These are phyloP conservation scores for Pristionchus entomophagus DNA, from an alignment of 2,888 invertebrate genomes.

Conservation along the genomic window DNA sequence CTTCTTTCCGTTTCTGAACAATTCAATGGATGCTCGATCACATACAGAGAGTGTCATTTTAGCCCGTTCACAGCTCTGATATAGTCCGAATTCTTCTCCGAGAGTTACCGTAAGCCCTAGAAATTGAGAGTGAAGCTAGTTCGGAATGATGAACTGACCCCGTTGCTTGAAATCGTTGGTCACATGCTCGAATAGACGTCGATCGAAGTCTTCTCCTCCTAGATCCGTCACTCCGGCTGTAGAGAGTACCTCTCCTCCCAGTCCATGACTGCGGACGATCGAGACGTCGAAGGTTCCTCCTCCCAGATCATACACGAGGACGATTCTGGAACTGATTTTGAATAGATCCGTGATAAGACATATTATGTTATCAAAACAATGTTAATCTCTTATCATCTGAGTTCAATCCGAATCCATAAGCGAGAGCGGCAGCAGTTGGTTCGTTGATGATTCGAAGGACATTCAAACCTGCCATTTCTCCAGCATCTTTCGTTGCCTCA, in stretches of 20 bases:
- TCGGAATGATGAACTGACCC: background rate
- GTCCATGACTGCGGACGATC: background rate
- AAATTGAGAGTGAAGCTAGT: too few relatives aligned
- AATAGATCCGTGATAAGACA: background rate
- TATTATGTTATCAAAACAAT: background rate
- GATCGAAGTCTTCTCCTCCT: conserved; percentile 9
- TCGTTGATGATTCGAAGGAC: background rate
- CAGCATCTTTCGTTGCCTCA: background rate
- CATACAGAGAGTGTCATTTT: too few relatives aligned
- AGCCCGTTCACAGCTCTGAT: too few relatives aligned
- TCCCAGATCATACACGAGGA: background rate
- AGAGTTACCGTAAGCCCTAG: too few relatives aligned
- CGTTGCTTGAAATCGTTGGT: background rate
- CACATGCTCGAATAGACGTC: background rate
- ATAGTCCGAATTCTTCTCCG: too few relatives aligned
- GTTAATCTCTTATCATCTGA: background rate
- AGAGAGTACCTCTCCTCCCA: background rate
- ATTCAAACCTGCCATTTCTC: background rate
- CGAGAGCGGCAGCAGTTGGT: background rate
- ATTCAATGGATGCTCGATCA: too few relatives aligned
- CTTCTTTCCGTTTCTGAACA: too few relatives aligned
- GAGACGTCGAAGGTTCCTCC: conserved; percentile 8
- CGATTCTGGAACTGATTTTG: background rate
- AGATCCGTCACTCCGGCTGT: background rate
- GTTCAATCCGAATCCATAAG: background rate